A percentile compares a stretch with the other conserved stretches of the same genome.
Evolutionary conservation across 2,113 vertebrate species (phyloP).

Genomic region (Chinchilla lanigera): DNA sequence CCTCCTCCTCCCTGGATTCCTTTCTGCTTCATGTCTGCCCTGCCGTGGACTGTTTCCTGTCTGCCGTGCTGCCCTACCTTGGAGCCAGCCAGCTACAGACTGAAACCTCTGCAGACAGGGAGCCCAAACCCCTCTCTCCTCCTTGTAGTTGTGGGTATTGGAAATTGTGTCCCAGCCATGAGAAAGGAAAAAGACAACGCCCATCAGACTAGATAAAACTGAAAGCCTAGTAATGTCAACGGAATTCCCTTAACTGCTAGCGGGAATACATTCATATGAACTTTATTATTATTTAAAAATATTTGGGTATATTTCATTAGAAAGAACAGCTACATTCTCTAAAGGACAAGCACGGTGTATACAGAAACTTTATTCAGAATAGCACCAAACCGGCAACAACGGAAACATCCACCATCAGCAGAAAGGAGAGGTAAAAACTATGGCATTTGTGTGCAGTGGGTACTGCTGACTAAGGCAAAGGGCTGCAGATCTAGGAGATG

Average conservation of each 20-base stretch:
- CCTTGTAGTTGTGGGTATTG: too few relatives aligned
- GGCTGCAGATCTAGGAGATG: not conserved
- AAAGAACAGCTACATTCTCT: not conserved
- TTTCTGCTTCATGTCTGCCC: not conserved
- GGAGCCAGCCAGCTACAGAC: not conserved
- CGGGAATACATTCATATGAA: not conserved
- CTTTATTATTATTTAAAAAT: not conserved
- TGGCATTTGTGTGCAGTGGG: not conserved
- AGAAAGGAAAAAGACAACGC: not conserved
- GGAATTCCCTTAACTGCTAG: not conserved
- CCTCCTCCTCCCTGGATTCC: not conserved
- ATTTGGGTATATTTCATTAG: not conserved
- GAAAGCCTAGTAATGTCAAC: not conserved
- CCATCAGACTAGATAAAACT: not conserved
- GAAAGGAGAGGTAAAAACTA: slow-evolving; percentile 41
- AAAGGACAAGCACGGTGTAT: not conserved
- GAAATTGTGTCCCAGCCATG: not conserved
- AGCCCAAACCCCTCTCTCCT: not conserved
- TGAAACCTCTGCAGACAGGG: not conserved
- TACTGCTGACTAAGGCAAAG: not conserved
- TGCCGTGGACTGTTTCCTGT: not conserved
- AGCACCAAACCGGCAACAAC: not conserved
- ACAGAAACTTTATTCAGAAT: not conserved
- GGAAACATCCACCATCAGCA: not conserved
- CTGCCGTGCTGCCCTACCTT: not conserved